phyloP scores from a whole-genome alignment of 1,140 invertebrate species.

The Ridgeia piscesae region DNA sequence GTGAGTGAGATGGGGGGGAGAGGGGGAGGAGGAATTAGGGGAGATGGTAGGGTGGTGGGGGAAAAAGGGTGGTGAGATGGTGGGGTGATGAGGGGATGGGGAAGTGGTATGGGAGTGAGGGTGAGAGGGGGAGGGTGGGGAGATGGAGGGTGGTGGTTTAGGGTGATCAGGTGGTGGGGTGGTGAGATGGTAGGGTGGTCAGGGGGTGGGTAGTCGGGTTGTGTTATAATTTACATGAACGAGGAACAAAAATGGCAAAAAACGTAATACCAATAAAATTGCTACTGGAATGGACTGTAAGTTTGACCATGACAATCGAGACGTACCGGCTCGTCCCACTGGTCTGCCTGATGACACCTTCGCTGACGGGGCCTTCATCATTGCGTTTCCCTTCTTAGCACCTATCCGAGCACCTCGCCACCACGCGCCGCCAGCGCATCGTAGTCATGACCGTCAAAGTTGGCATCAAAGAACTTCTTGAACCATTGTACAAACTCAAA shows the following conservation, averaged over 20 bases:
- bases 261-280: not conserved
- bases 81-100: too few species aligned
- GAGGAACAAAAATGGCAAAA: not conserved
- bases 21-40: too few species aligned
- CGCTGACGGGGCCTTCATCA: slow-evolving; percentile 52
- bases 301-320: not conserved
- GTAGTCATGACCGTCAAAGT: slow-evolving; percentile 95
- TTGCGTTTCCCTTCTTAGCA: slow-evolving; percentile 47
- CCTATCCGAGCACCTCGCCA: slow-evolving; percentile 68
- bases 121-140: too few species aligned
- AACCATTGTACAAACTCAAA: slow-evolving; percentile 99
- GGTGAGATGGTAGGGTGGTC: too few species aligned
- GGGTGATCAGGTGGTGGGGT: too few species aligned
- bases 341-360: slow-evolving; percentile 20
- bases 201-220: not conserved
- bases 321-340: slow-evolving; percentile 4
- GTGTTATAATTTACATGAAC: not conserved
- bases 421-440: slow-evolving; percentile 84
- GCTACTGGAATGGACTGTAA: not conserved
- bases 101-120: too few species aligned
- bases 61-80: too few species aligned
- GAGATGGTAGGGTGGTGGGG: too few species aligned
- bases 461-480: slow-evolving; percentile 98
- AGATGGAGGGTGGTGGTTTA: too few species aligned
- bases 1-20: too few species aligned